phyloP scores from a whole-genome alignment of 2,888 invertebrate species.

The Ormyrus pomaceus region DNA sequence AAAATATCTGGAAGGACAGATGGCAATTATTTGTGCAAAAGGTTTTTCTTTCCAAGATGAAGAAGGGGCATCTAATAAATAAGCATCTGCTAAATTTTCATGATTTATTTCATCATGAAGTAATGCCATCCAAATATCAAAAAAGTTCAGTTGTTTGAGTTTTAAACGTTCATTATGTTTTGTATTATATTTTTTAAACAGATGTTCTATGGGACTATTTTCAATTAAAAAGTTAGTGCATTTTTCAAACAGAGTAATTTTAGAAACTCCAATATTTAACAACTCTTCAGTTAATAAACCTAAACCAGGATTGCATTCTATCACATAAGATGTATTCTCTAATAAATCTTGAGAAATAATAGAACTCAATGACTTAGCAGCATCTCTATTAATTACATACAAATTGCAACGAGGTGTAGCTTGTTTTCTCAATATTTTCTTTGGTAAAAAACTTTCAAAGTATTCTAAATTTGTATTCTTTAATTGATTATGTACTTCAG shows the following conservation, averaged over 20 bases:
- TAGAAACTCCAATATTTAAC: slow-evolving; percentile 76
- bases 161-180: slow-evolving; percentile 75
- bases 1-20: slow-evolving; percentile 79
- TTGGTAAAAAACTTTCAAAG: slow-evolving; percentile 14
- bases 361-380: slow-evolving; percentile 74
- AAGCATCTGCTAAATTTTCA: slow-evolving; percentile 77
- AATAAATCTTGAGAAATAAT: slow-evolving; percentile 72
- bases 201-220: slow-evolving; percentile 75
- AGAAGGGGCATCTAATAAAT: slow-evolving; percentile 78
- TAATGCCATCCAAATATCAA: slow-evolving; percentile 78
- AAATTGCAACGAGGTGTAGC: slow-evolving; percentile 70
- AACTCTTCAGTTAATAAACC: slow-evolving; percentile 81
- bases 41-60: slow-evolving; percentile 76
- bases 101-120: slow-evolving; percentile 80
- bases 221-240: slow-evolving; percentile 76
- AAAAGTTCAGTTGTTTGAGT: slow-evolving; percentile 79
- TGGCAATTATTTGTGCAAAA: slow-evolving; percentile 79
- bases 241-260: slow-evolving; percentile 80
- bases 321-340: slow-evolving; percentile 72
- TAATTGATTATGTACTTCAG: slow-evolving; percentile 30
- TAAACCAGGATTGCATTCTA: slow-evolving; percentile 85
- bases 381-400: slow-evolving; percentile 76
- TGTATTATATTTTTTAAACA: slow-evolving; percentile 74
- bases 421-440: background rate
- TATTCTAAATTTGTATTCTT: slow-evolving; percentile 25